phyloP scores from a whole-genome alignment of 2,113 vertebrate species.

The Esox niger region DNA sequence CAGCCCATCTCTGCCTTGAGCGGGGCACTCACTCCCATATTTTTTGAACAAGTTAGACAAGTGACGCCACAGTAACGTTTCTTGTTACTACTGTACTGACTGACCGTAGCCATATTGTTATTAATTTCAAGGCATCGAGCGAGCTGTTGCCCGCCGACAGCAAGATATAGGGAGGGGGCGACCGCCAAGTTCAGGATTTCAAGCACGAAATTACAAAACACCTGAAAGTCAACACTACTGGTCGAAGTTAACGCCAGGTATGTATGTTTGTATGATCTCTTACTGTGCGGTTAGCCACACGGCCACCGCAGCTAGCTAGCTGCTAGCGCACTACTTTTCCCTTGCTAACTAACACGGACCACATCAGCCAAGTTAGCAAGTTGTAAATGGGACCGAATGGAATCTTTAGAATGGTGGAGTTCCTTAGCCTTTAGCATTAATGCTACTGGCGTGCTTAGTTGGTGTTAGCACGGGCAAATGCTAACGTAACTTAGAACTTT shows the following conservation, averaged over 20 bases:
- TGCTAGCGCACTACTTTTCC: constrained; percentile 36
- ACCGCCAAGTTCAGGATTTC: constrained; percentile 6
- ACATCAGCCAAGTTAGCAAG: neutral
- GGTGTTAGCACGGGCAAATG: too few species aligned
- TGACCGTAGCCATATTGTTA: constrained; percentile 57
- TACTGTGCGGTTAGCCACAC: neutral
- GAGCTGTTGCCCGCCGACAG: constrained; percentile 14
- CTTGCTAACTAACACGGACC: constrained; percentile 43
- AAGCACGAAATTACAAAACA: neutral
- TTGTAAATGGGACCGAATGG: constrained; percentile 4
- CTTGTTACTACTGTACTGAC: too few species aligned
- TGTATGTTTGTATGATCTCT: constrained; percentile 13
- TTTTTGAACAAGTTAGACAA: neutral
- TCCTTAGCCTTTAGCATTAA: neutral
- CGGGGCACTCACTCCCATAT: constrained; percentile 21
- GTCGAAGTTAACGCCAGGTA: constrained; percentile 35
- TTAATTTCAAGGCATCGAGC: constrained; percentile 24
- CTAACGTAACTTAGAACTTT: too few species aligned
- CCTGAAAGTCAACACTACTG: constrained; percentile 11
- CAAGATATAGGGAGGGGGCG: constrained; percentile 11
- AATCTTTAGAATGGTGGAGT: too few species aligned
- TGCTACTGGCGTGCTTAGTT: neutral
- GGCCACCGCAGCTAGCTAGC: neutral
- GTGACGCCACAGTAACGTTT: constrained; percentile 42
- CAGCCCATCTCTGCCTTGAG: constrained; percentile 4